Percentiles rank a stretch among this genome's conserved stretches.
phyloP scores from a whole-genome alignment of 1,140 invertebrate species.

The Tyrophagus putrescentiae region DNA sequence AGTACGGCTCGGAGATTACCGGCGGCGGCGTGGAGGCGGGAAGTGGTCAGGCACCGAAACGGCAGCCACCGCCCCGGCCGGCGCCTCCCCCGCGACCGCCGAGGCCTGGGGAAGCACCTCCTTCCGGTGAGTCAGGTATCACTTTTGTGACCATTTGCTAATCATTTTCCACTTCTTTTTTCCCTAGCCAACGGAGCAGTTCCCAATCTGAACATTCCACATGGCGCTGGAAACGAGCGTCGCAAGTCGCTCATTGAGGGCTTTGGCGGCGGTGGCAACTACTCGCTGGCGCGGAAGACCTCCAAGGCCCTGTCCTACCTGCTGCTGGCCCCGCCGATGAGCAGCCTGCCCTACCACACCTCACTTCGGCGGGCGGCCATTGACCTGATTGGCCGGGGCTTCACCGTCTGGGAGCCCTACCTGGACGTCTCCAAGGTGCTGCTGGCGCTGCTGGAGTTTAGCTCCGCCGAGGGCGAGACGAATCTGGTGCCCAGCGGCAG shows the following conservation, averaged over 20 bases:
- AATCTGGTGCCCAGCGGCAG: conserved; percentile 71
- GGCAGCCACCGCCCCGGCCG: not conserved
- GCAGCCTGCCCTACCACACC: conserved; percentile 69
- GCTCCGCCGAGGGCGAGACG: conserved; percentile 70
- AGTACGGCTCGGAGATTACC: conserved; percentile 53
- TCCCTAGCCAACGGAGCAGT: not conserved
- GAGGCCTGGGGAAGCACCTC: conserved; percentile 1
- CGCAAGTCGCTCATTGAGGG: conserved; percentile 68
- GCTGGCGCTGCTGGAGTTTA: conserved; percentile 76
- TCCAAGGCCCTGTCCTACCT: conserved; percentile 85
- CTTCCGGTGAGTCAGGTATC: too few species aligned
- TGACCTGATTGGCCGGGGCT: conserved; percentile 84
- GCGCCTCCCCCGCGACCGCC: not conserved
- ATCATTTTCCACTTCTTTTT: too few species aligned
- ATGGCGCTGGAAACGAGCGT: conserved; percentile 35
- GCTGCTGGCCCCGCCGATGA: conserved; percentile 64
- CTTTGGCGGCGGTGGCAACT: conserved; percentile 66
- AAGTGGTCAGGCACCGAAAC: not conserved
- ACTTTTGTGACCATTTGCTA: too few species aligned
- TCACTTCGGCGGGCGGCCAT: conserved; percentile 82
- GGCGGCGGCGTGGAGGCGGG: too few species aligned
- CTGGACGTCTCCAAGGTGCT: conserved; percentile 88
- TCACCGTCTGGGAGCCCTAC: conserved; percentile 97
- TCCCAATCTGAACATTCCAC: not conserved
- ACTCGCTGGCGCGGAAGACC: conserved; percentile 73